Evolutionary conservation across 2,113 vertebrate species (phyloP).

Genomic region (Rhea americana): DNA sequence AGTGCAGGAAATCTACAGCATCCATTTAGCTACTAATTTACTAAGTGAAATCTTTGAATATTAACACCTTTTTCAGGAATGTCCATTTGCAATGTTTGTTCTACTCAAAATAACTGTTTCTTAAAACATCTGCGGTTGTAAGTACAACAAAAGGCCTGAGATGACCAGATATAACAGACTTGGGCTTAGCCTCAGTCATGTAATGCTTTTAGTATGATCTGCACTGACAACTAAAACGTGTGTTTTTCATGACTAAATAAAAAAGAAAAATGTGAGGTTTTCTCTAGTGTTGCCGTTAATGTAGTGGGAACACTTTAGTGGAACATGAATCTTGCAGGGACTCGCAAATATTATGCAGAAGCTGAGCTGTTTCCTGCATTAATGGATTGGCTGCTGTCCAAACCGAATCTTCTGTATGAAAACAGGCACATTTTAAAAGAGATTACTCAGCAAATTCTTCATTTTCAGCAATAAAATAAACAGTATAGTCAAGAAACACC

Average conservation of each 20-base stretch:
- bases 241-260: not conserved
- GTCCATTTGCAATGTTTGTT: not conserved
- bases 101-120: not conserved
- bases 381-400: constrained; percentile 2
- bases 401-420: not conserved
- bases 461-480: not conserved
- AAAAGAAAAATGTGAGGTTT: not conserved
- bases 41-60: not conserved
- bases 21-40: not conserved
- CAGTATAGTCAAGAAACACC: not conserved
- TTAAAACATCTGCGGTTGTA: not conserved
- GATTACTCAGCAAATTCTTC: not conserved
- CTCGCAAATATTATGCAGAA: not conserved
- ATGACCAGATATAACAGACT: not conserved
- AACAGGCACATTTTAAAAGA: not conserved
- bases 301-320: not conserved
- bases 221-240: not conserved
- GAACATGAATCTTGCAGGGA: not conserved
- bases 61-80: not conserved
- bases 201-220: not conserved
- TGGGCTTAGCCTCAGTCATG: not conserved
- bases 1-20: not conserved
- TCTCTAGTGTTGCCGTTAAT: not conserved
- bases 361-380: constrained; percentile 28
- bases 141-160: not conserved